Evolutionary conservation across 2,797 vertebrate genomes (phyloP), one percentile per base, ranked within the genome.

Genomic region (Merluccius polli): DNA sequence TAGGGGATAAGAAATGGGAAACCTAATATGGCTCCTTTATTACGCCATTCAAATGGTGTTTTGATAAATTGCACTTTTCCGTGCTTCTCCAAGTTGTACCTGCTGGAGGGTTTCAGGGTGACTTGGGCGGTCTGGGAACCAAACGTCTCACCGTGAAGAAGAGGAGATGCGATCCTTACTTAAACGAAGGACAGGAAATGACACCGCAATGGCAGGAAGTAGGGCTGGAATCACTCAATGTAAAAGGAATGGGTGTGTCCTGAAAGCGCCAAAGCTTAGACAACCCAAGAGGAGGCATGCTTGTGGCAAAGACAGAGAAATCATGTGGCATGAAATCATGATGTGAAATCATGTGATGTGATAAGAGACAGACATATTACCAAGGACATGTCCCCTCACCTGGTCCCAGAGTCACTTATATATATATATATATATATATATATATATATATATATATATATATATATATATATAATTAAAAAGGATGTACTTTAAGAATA

Each of bases 11-110:
- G 87, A 85, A 87, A 81, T 73, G 81, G 78, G 76, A 79, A 81
- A 85, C 87, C 87, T 90, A 90, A 90, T 91, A 85, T 89, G 87
- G 87, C 83, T 84, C 81, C 84, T 88, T 90, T 87, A 91, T 92
- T 86, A 1, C 80, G 80, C 78, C 70, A 79, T 82, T 90, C 86
- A 89, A 91, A 92, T 85, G 70, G 74, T 85, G 82, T 80, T 82
- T 76, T 86, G 52, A 59, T 59, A n/a, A 59, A 59, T 82, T 87
- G 89, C 75, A 75, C 85, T 85, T 82, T 82, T 38, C 76, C 71
- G 79, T 77, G 77, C 76, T 81, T 70, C 71, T 74, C 52, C n/a
- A 9, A 59, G 52, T 24, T 59, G n/a, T 1, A 67, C 59, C 73
- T 72, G 79, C 81, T 76, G 71, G 44, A 81, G 77, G 67, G 21